Base-by-base conservation (phyloP, 1,140 invertebrate species). In the Drosophila ananassae region DNA sequence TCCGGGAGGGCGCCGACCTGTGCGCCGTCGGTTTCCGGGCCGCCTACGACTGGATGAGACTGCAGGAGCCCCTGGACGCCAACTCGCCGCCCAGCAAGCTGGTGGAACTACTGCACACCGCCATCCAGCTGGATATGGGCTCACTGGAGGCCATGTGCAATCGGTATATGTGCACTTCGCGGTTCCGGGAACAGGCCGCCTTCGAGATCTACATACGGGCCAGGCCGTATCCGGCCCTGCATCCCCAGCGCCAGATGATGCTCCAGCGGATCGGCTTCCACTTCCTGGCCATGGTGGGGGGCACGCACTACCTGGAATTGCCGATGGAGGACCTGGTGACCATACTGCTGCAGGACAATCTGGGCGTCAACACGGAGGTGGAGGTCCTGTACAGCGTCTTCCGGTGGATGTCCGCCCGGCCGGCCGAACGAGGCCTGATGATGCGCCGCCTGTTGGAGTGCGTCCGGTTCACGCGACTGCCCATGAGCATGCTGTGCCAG, bases 361-460 rank as follows among this genome's bases (percentile, higher is more conserved):
- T 53, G 2, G 51, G 51, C 2, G 30, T 53, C 17, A 53, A 53
- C 10, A 7, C 30, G 1, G 51, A 53, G 17, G 4, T 53, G 2
- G 51, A 53, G 13, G 13, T 53, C 3, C 21, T 53, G 0, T 53
- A 34, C 51, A 34, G 30, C 2, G 13, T 13, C 17, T 21, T 34
- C 13, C 51, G 51, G 5, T 53, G 51, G 51, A n/a, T 53, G 17
- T 21, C 28, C 30, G 17, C 21, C 17, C 17, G 12, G 3, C 51
- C 30, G 8, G 6, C 2, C 2, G 4, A 53, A 30, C 51, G 51
- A 1, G 0, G 6, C 10, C 2, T 6, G 0, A 0, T 7, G 4
- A 6, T 53, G 13, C 30, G 13, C 28, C 51, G 51, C 51, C 51
- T 53, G 30, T n/a, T 53, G 30, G 30, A 53, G 17, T 53, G 51